Base-by-base conservation (phyloP, 2,888 invertebrate genomes). In the Leptopilina drosophilae region DNA sequence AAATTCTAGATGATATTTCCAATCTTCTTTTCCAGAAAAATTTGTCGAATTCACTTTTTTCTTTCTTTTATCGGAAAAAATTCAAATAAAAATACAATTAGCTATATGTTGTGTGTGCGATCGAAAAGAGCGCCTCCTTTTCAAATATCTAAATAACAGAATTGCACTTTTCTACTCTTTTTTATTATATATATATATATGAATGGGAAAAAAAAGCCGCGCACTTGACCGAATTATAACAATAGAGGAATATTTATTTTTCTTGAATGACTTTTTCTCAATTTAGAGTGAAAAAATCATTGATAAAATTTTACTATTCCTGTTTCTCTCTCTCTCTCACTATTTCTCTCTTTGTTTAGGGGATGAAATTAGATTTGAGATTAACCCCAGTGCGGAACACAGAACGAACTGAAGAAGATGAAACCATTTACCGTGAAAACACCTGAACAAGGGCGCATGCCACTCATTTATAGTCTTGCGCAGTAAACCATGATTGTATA, bases 391-490 rank as follows among this genome's bases (percentile, higher is more conserved):
- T 73, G 59, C 82, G 83, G 82, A 79, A 82, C 83, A 80, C 78
- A 80, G 77, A 81, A 84, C 83, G 82, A 76, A 86, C 85, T 86
- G 84, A 84, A 79, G 79, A 80, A 79, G 80, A 80, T 65, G 78
- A 81, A 81, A 79, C 66, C 80, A 80, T 81, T 80, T 78, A 80
- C 53, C 76, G 77, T 79, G 67, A 80, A 73, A 80, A 84, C 84
- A 85, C 86, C 86, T 86, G 85, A 78, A 69, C 77, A 79, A 76
- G 67, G 78, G 86, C 86, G 86, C 86, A 86, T 84, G 85, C 82
- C 82, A 73, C 82, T 77, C 76, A 66, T 77, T 82, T 80, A 78
- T 79, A 82, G 82, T 85, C 86, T 84, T 86, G 86, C 86, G 86
- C 86, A 85, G 81, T 84, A 77, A 15, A 12, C 9, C 67, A 9